Evolutionary conservation across 2,113 vertebrate genomes (phyloP).

Genomic region (Boulengerochromis microlepis): DNA sequence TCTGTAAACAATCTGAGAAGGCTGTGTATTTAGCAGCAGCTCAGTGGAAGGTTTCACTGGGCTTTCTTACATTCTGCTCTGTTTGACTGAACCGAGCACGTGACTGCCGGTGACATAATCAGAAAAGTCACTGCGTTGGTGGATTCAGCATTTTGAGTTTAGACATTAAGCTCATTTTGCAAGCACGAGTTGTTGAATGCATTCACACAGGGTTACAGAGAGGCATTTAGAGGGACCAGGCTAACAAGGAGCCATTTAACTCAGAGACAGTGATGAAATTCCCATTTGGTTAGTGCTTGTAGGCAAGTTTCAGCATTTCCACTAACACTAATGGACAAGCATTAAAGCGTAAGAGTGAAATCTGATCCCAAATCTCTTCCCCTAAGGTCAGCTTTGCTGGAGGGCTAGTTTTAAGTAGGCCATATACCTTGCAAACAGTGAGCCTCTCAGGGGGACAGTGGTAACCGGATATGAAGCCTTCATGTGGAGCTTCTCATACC

Average conservation of each 20-base stretch:
- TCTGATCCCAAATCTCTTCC: not conserved
- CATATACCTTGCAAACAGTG: not conserved
- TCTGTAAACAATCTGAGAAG: slow-evolving; percentile 13
- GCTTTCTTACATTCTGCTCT: not conserved
- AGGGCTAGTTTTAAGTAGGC: not conserved
- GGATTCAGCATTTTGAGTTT: not conserved
- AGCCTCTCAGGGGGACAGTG: not conserved
- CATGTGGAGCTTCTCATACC: not conserved
- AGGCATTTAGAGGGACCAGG: not conserved
- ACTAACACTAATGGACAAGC: slow-evolving; percentile 11
- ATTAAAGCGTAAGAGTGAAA: slow-evolving; percentile 31
- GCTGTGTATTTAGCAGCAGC: slow-evolving; percentile 13
- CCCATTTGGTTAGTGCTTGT: not conserved
- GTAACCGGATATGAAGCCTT: slow-evolving; percentile 12
- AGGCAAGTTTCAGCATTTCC: not conserved
- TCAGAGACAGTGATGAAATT: not conserved
- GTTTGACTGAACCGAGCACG: not conserved
- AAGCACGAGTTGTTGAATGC: not conserved
- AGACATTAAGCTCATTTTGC: not conserved
- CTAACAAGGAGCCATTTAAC: slow-evolving; percentile 26
- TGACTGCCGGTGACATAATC: not conserved
- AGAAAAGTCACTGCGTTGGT: not conserved
- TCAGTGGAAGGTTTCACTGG: not conserved
- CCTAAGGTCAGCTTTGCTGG: not conserved
- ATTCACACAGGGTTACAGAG: not conserved